Evolutionary conservation across 2,797 vertebrate genomes (phyloP).

Genomic region (Arctocebus calabarensis): DNA sequence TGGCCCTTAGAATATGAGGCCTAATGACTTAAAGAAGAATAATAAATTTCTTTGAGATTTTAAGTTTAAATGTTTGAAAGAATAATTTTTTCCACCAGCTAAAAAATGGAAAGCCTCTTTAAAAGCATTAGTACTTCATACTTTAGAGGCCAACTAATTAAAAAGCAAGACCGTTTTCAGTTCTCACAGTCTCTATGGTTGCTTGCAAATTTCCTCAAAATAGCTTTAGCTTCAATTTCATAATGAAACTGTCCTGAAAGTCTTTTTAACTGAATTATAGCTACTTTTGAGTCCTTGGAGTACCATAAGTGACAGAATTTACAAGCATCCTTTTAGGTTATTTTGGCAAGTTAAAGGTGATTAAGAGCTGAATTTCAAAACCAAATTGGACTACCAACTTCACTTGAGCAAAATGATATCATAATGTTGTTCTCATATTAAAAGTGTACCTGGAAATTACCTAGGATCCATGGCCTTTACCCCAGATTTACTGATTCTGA

Average conservation of each 20-base stretch:
- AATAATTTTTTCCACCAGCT: constrained; percentile 14
- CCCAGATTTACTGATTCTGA: background rate
- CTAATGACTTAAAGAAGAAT: background rate
- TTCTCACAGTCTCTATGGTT: background rate
- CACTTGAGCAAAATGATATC: background rate
- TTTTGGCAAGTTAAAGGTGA: constrained; percentile 38
- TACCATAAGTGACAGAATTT: background rate
- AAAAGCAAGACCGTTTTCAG: constrained; percentile 56
- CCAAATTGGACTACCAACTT: background rate
- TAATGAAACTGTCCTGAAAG: background rate
- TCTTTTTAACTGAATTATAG: background rate
- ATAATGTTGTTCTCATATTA: background rate
- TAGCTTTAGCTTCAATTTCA: constrained; percentile 30
- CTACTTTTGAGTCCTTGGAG: background rate
- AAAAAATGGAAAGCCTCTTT: constrained; percentile 41
- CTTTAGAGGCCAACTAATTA: constrained; percentile 49
- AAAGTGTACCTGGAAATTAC: background rate
- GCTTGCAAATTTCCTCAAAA: constrained; percentile 34
- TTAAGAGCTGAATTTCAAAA: constrained; percentile 41
- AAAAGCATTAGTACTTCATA: constrained; percentile 44
- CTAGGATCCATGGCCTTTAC: background rate
- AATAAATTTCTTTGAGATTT: constrained; percentile 52
- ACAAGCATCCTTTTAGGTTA: background rate
- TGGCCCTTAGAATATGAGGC: background rate
- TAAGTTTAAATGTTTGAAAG: background rate